Conservation (phyloP, 2,113 vertebrate species). For the Varanus salvator region DNA sequence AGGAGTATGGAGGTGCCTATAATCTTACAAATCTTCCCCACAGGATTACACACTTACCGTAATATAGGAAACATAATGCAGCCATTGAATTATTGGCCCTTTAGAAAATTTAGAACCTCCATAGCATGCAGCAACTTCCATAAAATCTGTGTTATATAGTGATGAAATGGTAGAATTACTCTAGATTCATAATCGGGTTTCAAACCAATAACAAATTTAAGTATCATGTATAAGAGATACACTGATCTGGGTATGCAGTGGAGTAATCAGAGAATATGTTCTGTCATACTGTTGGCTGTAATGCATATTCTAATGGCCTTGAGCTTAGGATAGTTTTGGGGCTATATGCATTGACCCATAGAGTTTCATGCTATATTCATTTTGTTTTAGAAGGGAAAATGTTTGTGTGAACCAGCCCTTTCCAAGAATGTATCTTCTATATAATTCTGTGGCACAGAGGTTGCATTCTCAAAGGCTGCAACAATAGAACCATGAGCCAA, state of each 20-base stretch:
- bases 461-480: neutral
- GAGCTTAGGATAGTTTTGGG: neutral
- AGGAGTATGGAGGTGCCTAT: too few species aligned
- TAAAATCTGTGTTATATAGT: neutral
- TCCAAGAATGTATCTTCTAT: neutral
- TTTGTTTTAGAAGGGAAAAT: neutral
- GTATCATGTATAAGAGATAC: neutral
- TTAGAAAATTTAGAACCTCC: neutral
- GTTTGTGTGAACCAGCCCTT: neutral
- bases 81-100: neutral
- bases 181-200: neutral
- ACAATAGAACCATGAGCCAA: neutral
- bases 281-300: neutral
- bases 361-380: neutral
- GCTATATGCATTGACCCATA: neutral
- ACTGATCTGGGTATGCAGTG: neutral
- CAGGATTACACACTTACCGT: neutral
- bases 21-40: too few species aligned
- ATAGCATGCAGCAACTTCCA: neutral
- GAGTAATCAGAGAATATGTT: neutral
- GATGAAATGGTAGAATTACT: neutral
- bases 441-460: neutral
- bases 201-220: neutral
- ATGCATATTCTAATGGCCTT: neutral
- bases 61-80: neutral